These are phyloP conservation scores for Exocentrus adspersus DNA, from an alignment of 2,888 invertebrate species.

Conservation along the genomic window DNA sequence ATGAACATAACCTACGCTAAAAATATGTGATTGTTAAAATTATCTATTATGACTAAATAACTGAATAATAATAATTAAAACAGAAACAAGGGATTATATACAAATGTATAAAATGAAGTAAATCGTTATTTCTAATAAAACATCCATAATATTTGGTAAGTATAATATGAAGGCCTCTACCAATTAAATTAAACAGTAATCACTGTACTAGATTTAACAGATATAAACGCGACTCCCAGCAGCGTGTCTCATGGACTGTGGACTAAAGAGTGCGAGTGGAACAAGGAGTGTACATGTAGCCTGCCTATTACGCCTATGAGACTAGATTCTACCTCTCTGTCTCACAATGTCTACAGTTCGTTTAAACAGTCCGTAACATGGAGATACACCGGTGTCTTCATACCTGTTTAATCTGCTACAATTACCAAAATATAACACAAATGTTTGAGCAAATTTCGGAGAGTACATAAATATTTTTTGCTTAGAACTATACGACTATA, in stretches of 20 bases:
- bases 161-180: constrained; percentile 23
- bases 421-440: constrained; percentile 18
- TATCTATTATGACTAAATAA: constrained; percentile 5
- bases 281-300: no score
- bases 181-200: constrained; percentile 16
- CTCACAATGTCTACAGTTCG: no score
- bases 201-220: no score
- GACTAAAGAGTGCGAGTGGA: no score
- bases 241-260: no score
- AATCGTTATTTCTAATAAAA: not conserved
- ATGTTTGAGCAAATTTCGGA: constrained; percentile 26
- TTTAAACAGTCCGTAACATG: no score
- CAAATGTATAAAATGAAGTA: constrained; percentile 15
- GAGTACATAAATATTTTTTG: not conserved
- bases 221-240: no score
- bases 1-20: not conserved
- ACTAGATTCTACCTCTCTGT: no score
- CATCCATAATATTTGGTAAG: constrained; percentile 23
- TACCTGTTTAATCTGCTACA: no score
- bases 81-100: constrained; percentile 12
- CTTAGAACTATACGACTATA: not conserved
- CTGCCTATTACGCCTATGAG: no score
- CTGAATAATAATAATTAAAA: not conserved
- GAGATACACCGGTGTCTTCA: no score
- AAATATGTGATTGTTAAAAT: constrained; percentile 7